phyloP scores from a whole-genome alignment of 2,888 invertebrate species.

The Volucella inanis region DNA sequence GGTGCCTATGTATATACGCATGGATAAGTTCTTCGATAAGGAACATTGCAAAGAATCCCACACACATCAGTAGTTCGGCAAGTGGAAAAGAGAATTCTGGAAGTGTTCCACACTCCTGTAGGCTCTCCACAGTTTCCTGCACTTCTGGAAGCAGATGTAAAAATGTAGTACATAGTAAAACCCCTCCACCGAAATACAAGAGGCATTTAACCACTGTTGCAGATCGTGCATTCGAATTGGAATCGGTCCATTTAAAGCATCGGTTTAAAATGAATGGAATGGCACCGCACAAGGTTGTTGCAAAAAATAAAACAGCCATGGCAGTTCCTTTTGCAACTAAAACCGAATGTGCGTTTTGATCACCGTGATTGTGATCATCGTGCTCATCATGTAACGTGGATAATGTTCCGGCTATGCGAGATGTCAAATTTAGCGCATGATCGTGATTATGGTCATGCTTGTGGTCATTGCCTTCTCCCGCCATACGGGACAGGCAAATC shows the following conservation, averaged over 20 bases:
- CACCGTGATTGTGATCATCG: conserved; percentile 75
- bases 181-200: conserved; percentile 93
- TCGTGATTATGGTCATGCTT: conserved; percentile 18
- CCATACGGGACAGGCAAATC: conserved; percentile 60
- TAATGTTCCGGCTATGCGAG: not conserved
- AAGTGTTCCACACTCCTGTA: conserved; percentile 84
- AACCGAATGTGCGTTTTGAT: conserved; percentile 83
- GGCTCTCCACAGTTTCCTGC: conserved; percentile 86
- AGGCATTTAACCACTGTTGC: conserved; percentile 85
- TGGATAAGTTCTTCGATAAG: conserved; percentile 92
- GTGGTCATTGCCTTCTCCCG: conserved; percentile 38
- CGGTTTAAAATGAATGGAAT: conserved; percentile 88
- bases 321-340: conserved; percentile 90
- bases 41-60: conserved; percentile 90
- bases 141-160: conserved; percentile 92
- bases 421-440: conserved; percentile 29
- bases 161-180: conserved; percentile 91
- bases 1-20: conserved; percentile 85
- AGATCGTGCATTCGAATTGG: conserved; percentile 79
- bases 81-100: conserved; percentile 86
- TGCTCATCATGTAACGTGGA: conserved; percentile 2
- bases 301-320: conserved; percentile 89
- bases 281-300: conserved; percentile 90
- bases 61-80: conserved; percentile 89
- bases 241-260: conserved; percentile 86